Base-by-base conservation (phyloP, 2,113 vertebrate species). In the Scolopax mira region DNA sequence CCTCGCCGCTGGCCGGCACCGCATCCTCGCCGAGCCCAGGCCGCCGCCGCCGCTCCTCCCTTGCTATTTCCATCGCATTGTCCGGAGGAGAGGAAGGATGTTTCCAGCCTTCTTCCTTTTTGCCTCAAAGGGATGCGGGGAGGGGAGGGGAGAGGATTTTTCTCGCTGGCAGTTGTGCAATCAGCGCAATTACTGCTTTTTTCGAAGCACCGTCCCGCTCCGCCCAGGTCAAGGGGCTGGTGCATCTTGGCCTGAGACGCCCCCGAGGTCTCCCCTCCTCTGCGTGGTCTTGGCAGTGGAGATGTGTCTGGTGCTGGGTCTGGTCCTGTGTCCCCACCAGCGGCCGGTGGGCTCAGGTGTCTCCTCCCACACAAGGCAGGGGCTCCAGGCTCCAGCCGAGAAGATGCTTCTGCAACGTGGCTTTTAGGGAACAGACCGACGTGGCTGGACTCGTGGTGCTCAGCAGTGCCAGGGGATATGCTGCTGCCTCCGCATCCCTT, bases 61-160 rank as follows among this genome's bases (percentile, higher is more conserved):
- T 49, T 64, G 75, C 92, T 87, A 55, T 93, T 97, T 94, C 94
- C 95, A 87, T 18, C 46, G 7, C 91, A 95, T 95, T 95, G 95
- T 97, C 80, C 60, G 1, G 7, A 23, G 86, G 18, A 5, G 84
- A 88, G 96, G 96, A 96, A 97, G 96, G 95, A 96, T 95, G 86
- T 95, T 86, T 88, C 93, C 94, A 95, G 79, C 94, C 94, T 81
- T 69, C 85, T 95, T 90, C 94, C 91, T 79, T 27, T 71, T 3
- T 23, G 87, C 93, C 94, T 93, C 94, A 18, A 18, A 91, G 93
- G 91, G 92, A 73, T 19, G 67, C 5, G 4, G 71, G 42, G 70
- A 7, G 72, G 25, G 39, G 54, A 42, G 49, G 48, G 51, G 51
- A 62, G 69, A 44, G 57, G 71, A 17, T 85, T 94, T 66, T 85